Base-by-base conservation (phyloP, 1,140 invertebrate genomes). In the Hestina assimilis region DNA sequence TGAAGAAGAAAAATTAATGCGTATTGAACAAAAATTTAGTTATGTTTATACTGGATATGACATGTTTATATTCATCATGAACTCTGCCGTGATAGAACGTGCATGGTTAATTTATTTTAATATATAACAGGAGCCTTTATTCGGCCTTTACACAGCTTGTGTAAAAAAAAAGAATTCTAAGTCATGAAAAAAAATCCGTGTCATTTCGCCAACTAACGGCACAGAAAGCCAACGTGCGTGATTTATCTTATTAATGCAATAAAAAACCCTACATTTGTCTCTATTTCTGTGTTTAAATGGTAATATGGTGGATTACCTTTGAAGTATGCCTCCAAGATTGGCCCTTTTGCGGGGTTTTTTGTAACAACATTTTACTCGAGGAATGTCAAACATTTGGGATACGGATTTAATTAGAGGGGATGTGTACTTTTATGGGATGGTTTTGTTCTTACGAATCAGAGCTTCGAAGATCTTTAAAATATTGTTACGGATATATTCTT, bases 231-330 rank as follows among this genome's bases (percentile, higher is more conserved):
- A 17, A 17, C 33, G n/a, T 28, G 23, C 24, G 48, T 51, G 33
- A 51, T 51, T 51, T 41, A 51, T 51, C 20, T 41, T 40, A 50
- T 50, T 40, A 51, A 40, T 26, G 40, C 31, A 38, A 48, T 41
- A 51, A 41, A 28, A 28, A 40, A n/a, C n/a, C 21, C 4, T 35
- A 17, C 48, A 17, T 28, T 51, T 51, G 23, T 40, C 11, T 51
- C 35, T 28, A 50, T 50, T 21, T 38, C 19, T 12, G 26, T 28
- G 28, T 14, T 38, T 41, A 52, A 52, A 42, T 14, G 17, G 9
- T 42, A 45, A 28, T 45, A 21, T n/a, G 48, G 17, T 3, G 48
- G 15, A 52, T 41, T 29, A 33, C 7, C 29, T 48, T 29, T 35
- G 29, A 35, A 21, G 20, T 21, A 14, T 42, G 9, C 1, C 28